phyloP scores from a whole-genome alignment of 2,888 invertebrate species.

The Heliconius aoede region DNA sequence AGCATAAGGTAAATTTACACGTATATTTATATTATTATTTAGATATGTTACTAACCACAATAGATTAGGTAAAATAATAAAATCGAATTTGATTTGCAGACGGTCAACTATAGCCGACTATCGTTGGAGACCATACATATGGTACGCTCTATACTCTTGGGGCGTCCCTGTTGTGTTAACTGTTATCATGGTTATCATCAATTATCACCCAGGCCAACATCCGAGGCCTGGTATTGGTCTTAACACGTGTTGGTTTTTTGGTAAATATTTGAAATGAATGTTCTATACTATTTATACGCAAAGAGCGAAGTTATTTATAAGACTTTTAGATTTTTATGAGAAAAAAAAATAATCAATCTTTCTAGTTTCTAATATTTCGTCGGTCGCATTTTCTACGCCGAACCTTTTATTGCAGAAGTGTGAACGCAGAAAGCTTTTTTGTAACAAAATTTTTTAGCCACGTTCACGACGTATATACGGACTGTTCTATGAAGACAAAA shows the following conservation, averaged over 20 bases:
- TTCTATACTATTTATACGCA: too few relatives aligned
- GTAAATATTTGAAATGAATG: conserved; percentile 63
- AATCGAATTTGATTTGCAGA: conserved; percentile 52
- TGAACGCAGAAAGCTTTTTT: too few relatives aligned
- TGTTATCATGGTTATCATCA: conserved; percentile 74
- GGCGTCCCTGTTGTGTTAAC: conserved; percentile 83
- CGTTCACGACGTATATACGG: too few relatives aligned
- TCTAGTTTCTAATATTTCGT: too few relatives aligned
- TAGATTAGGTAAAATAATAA: not conserved
- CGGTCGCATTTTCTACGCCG: too few relatives aligned
- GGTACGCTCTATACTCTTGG: conserved; percentile 85
- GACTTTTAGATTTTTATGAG: too few relatives aligned
- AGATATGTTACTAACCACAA: conserved; percentile 39
- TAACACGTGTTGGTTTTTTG: conserved; percentile 85
- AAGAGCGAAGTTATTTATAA: not conserved
- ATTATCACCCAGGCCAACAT: conserved; percentile 80
- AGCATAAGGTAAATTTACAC: conserved; percentile 82
- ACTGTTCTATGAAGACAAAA: too few relatives aligned
- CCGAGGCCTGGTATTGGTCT: conserved; percentile 84
- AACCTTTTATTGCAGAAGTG: too few relatives aligned
- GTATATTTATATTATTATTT: not conserved
- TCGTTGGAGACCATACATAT: conserved; percentile 84
- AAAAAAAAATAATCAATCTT: too few relatives aligned
- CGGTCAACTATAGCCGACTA: conserved; percentile 61
- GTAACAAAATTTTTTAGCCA: too few relatives aligned